phyloP scores from a whole-genome alignment of 2,888 invertebrate species.

The Mythimna pallens region DNA sequence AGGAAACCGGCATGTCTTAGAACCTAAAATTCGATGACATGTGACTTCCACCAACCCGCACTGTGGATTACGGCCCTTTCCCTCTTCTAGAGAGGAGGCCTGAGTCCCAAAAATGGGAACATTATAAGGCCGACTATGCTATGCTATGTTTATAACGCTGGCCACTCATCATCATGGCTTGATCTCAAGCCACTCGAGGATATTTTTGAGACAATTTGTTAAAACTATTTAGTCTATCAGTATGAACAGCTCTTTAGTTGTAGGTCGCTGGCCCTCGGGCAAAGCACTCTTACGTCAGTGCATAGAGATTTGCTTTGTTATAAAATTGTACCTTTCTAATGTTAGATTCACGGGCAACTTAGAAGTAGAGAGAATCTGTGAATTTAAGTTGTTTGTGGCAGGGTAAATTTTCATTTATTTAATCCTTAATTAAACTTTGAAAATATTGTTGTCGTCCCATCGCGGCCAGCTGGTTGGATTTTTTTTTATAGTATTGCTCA shows the following conservation, averaged over 20 bases:
- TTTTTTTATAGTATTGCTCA: neutral
- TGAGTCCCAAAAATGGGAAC: no score
- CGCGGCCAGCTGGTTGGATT: neutral
- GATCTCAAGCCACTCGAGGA: no score
- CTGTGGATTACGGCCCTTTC: no score
- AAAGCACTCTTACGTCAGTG: slow-evolving; percentile 65
- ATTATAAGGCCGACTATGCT: no score
- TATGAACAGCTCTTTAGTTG: slow-evolving; percentile 22
- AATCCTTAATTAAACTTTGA: neutral
- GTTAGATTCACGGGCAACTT: slow-evolving; percentile 7
- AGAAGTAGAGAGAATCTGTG: slow-evolving; percentile 12
- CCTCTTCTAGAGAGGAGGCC: no score
- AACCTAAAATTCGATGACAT: no score
- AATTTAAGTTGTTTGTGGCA: neutral
- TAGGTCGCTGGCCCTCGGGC: slow-evolving; percentile 72
- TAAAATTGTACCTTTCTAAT: slow-evolving; percentile 67
- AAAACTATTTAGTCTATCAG: no score
- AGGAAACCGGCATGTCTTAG: no score
- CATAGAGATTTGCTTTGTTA: slow-evolving; percentile 62
- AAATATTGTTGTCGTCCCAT: neutral
- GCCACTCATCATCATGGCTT: no score
- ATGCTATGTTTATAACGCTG: no score
- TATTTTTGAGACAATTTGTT: no score
- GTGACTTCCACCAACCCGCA: no score
- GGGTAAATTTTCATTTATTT: neutral